phyloP scores from a whole-genome alignment of 2,113 vertebrate genomes.

The Pteruthius melanotis region DNA sequence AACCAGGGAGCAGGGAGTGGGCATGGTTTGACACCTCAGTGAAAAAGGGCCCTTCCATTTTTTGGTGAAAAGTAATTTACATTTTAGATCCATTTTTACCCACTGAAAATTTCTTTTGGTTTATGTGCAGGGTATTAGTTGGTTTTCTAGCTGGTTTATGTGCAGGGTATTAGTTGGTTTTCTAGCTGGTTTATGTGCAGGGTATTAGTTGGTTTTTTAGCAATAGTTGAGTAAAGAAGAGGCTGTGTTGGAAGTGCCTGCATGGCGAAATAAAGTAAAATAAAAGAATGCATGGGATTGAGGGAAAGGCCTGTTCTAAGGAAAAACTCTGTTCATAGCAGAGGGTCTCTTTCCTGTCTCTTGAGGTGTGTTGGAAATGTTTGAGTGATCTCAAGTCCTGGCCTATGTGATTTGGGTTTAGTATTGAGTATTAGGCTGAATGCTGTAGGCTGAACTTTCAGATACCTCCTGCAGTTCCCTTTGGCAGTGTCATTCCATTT shows the following conservation, averaged over 20 bases:
- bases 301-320: neutral
- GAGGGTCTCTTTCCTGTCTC: neutral
- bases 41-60: neutral
- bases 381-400: neutral
- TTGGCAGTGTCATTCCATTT: neutral
- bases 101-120: neutral
- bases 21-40: neutral
- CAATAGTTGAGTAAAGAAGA: neutral
- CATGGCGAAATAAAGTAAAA: neutral
- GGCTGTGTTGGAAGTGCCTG: neutral
- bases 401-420: neutral
- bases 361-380: neutral
- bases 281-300: neutral
- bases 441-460: neutral
- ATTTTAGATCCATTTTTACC: neutral
- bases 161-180: neutral
- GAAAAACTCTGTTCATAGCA: neutral
- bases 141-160: no score
- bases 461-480: neutral
- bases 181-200: no score
- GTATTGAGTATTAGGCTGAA: neutral
- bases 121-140: neutral
- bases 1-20: neutral
- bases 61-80: neutral
- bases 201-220: neutral